Evolutionary conservation across 2,888 invertebrate genomes (phyloP), one percentile per base, ranked within the genome.

Genomic region (Melieria picta): DNA sequence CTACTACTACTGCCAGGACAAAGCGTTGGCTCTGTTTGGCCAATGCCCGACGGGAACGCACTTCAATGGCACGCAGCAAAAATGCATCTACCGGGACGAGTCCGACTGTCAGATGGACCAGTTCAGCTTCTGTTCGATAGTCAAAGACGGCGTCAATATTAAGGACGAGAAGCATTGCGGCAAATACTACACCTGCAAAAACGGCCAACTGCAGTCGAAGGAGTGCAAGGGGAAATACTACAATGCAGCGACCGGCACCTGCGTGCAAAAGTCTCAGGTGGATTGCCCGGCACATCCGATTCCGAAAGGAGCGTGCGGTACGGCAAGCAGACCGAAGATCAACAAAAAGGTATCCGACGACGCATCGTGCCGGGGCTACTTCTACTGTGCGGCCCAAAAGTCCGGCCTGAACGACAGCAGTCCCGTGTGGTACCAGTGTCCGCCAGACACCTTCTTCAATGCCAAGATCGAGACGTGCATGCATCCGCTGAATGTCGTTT

Each of bases 291-390:
- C 56, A 4, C 78, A 82, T 77, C 83, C 84, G 11, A 11, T 78
- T n/a, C 83, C 83, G 1, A 67, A 64, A 0, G 72, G 77, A 6
- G 79, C 75, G 0, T 85, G 84, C 58, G 83, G 84, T 47, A 80
- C 75, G 6, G 74, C 71, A 4, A 83, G 81, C 45, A 71, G 77
- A 48, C 80, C 83, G 0, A 69, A 75, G 42, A 78, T 77, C 2
- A 70, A 79, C 64, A 71, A 69, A 9, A 83, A 81, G 61, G 81
- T 81, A 0, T 4, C 61, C 0, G 84, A 85, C 67, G 76, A 75
- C 3, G 80, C 78, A 11, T 82, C 82, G 4, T 84, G 84, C 50
- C 78, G 80, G 0, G 84, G 84, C 0, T 80, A 77, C 43, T 84
- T 83, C 71, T 82, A 62, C 47, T 84, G 84, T 47, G 30, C 30